Percentiles rank a stretch among this genome's conserved stretches.
These are phyloP conservation scores for Gopherus flavomarginatus DNA, from an alignment of 2,113 vertebrate genomes.

Conservation along the genomic window DNA sequence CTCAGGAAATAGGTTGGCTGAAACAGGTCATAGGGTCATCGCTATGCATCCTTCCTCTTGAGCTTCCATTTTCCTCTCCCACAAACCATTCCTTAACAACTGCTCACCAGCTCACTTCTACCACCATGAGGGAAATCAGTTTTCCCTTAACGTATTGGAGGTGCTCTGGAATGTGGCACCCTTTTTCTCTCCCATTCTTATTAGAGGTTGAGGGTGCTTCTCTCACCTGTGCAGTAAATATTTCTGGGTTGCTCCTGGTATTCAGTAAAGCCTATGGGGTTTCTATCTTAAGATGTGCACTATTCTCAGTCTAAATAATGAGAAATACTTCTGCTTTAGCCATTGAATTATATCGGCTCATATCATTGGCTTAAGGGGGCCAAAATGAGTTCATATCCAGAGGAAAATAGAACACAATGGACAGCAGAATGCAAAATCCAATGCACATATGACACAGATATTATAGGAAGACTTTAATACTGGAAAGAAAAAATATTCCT, in stretches of 20 bases:
- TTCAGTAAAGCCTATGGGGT: not conserved
- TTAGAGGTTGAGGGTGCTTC: not conserved
- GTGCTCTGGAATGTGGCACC: not conserved
- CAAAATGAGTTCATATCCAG: slow-evolving; percentile 42
- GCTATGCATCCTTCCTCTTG: slow-evolving; percentile 73
- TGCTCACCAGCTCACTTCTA: slow-evolving; percentile 37
- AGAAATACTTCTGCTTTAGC: slow-evolving; percentile 40
- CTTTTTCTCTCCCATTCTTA: not conserved
- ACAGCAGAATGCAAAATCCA: slow-evolving; percentile 36
- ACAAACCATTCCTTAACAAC: slow-evolving; percentile 51
- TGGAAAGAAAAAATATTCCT: not conserved
- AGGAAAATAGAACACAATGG: slow-evolving; percentile 7
- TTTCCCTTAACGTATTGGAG: slow-evolving; percentile 30
- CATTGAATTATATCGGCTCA: slow-evolving; percentile 29
- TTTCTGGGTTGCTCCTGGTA: not conserved
- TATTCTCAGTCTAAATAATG: slow-evolving; percentile 40
- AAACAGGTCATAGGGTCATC: slow-evolving; percentile 73
- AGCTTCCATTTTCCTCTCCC: slow-evolving; percentile 68
- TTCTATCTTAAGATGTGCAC: slow-evolving; percentile 36
- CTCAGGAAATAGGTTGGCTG: slow-evolving; percentile 58
- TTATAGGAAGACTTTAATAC: not conserved
- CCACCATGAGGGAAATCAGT: slow-evolving; percentile 21
- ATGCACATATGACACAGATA: not conserved
- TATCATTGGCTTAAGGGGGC: slow-evolving; percentile 14
- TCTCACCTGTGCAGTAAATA: slow-evolving; percentile 55